A percentile compares a stretch with the other conserved stretches of the same genome.
phyloP scores from a whole-genome alignment of 2,797 vertebrate genomes.

The Nasua narica region DNA sequence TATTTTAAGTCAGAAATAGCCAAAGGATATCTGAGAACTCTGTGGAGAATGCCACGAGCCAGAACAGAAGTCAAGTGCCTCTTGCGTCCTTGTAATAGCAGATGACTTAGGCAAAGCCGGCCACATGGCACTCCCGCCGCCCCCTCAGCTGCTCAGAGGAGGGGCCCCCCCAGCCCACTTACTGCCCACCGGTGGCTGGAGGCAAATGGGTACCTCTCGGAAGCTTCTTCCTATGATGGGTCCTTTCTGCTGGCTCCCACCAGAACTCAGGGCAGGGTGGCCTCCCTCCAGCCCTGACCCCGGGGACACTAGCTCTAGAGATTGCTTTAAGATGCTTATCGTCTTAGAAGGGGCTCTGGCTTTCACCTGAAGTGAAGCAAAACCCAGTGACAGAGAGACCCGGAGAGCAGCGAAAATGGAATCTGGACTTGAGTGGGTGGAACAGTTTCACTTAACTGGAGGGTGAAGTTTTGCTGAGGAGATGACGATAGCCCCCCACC shows the following conservation, averaged over 20 bases:
- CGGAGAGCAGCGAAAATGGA: neutral
- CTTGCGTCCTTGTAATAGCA: constrained; percentile 37
- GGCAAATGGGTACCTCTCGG: neutral
- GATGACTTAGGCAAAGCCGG: constrained; percentile 8
- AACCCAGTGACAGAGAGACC: no score
- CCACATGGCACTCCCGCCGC: neutral
- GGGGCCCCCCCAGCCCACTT: neutral
- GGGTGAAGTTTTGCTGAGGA: neutral
- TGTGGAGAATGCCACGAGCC: constrained; percentile 13
- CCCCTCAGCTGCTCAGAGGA: constrained; percentile 1
- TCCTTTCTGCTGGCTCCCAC: neutral
- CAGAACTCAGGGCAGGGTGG: neutral
- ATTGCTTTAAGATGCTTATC: neutral
- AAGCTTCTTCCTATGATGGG: neutral
- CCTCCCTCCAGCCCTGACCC: neutral
- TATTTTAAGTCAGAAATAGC: constrained; percentile 55
- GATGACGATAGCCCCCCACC: no score
- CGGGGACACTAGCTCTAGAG: neutral
- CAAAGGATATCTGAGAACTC: constrained; percentile 42
- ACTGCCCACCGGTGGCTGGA: neutral
- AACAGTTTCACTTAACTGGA: neutral
- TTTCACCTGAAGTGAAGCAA: neutral
- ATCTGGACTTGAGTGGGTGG: neutral
- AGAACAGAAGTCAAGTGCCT: neutral
- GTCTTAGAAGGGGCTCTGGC: neutral